Percentiles rank a stretch among this genome's conserved stretches.
These are phyloP conservation scores for Drosophila diplacantha DNA, from an alignment of 2,888 invertebrate genomes.

Conservation along the genomic window DNA sequence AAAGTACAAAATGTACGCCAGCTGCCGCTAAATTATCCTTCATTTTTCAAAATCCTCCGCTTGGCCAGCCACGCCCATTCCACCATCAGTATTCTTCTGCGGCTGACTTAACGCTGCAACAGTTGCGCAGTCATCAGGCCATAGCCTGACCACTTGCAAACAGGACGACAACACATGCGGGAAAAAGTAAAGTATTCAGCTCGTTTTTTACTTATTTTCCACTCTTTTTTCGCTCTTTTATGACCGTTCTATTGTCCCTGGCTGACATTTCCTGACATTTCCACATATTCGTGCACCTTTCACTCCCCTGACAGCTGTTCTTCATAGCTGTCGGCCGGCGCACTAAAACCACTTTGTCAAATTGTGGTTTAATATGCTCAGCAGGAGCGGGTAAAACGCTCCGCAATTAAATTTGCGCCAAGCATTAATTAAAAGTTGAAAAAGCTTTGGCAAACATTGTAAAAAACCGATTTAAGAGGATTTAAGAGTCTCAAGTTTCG, in stretches of 20 bases:
- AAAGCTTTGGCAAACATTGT: neutral
- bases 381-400: neutral
- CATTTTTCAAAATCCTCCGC: slow-evolving; percentile 45
- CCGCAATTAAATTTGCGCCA: neutral
- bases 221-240: slow-evolving; percentile 19
- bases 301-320: slow-evolving; percentile 37
- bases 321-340: slow-evolving; percentile 32
- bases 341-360: slow-evolving; percentile 5
- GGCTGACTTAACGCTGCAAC: slow-evolving; percentile 43
- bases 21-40: slow-evolving; percentile 39
- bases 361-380: slow-evolving; percentile 1
- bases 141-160: slow-evolving; percentile 10
- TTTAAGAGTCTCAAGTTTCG: slow-evolving; percentile 9
- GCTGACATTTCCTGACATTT: slow-evolving; percentile 53
- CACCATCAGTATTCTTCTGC: neutral
- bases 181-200: slow-evolving; percentile 36
- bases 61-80: slow-evolving; percentile 46
- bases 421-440: slow-evolving; percentile 14
- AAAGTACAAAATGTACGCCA: slow-evolving; percentile 7
- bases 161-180: slow-evolving; percentile 31
- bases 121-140: slow-evolving; percentile 42
- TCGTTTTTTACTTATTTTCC: slow-evolving; percentile 1
- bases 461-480: neutral
- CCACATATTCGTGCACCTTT: slow-evolving; percentile 38
- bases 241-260: slow-evolving; percentile 47